Base-by-base conservation (phyloP, 2,797 vertebrate genomes). In the Anguilla megastoma region DNA sequence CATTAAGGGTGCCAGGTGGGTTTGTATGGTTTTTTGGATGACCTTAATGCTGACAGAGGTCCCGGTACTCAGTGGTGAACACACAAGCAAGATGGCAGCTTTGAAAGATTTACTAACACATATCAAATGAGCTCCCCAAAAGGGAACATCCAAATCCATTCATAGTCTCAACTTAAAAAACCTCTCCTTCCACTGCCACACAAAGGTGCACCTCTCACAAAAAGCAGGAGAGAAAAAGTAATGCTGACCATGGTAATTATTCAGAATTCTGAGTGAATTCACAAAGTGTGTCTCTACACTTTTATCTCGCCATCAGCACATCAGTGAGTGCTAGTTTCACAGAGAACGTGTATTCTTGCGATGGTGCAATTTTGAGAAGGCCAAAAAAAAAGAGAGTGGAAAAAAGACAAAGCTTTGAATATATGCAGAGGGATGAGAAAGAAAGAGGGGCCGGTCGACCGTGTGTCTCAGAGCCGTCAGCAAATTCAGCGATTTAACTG, bases 21-120 rank as follows among this genome's bases (percentile, higher is more conserved):
- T 91, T 91, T 86, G 86, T 90, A 94, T 94, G 90, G 92, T 92
- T 93, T 95, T 71, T 94, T 93, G 91, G 92, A 93, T 94, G 94
- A 95, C 95, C 95, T 94, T 91, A 84, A 91, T 93, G 91, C 93
- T 93, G 93, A 90, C 94, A 93, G 94, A 95, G 96, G 95, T 96
- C 93, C 95, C 88, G 90, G 86, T 94, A 94, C 93, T 93, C 93
- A 94, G 92, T 94, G 94, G 94, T 93, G 94, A 94, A 91, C 93
- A 92, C 92, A 90, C 92, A 91, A 92, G 94, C 96, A 96, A 45
- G 95, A 96, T 96, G 96, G 96, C 93, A 94, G 93, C 94, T 93
- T 93, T 90, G 89, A 92, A 95, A 96, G 96, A 96, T 96, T 96
- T 95, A 96, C 94, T 95, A 96, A 96, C 94, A 95, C 95, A 91